A percentile compares a stretch with the other conserved stretches of the same genome.
These are phyloP conservation scores for Mugil cephalus DNA, from an alignment of 2,113 vertebrate species.

Conservation along the genomic window DNA sequence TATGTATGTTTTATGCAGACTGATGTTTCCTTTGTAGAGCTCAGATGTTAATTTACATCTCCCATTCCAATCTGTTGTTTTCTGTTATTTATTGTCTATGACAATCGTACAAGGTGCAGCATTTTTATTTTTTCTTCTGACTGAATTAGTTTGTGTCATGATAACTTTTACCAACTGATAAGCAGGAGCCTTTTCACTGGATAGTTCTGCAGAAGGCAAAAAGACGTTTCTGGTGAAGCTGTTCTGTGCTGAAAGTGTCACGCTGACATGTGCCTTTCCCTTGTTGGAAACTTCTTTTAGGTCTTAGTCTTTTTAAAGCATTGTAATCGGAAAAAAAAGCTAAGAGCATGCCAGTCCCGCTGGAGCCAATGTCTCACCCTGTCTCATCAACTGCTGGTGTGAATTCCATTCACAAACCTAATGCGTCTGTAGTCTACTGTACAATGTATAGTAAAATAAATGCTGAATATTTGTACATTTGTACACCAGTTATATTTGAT, in stretches of 20 bases:
- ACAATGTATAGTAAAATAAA: slow-evolving; percentile 63
- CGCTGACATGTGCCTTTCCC: slow-evolving; percentile 58
- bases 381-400: slow-evolving; percentile 26
- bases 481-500: slow-evolving; percentile 60
- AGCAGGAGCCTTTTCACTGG: slow-evolving; percentile 21
- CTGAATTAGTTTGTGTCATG: slow-evolving; percentile 27
- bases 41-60: slow-evolving; percentile 24
- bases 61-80: slow-evolving; percentile 56
- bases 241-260: slow-evolving; percentile 8
- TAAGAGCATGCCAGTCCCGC: not conserved
- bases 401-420: slow-evolving; percentile 29
- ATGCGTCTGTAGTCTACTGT: slow-evolving; percentile 51
- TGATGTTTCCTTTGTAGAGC: slow-evolving; percentile 25
- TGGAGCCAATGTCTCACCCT: slow-evolving; percentile 10
- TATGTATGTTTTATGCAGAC: slow-evolving; percentile 38
- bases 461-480: slow-evolving; percentile 69
- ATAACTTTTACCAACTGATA: slow-evolving; percentile 10
- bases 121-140: not conserved
- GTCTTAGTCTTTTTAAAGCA: slow-evolving; percentile 8
- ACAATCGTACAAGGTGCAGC: slow-evolving; percentile 70
- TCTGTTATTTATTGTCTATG: slow-evolving; percentile 80
- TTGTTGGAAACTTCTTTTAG: slow-evolving; percentile 22
- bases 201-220: slow-evolving; percentile 35
- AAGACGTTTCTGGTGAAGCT: slow-evolving; percentile 34
- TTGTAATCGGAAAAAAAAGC: slow-evolving; percentile 13